Evolutionary conservation across 1,140 invertebrate species (phyloP), one percentile per base, ranked within the genome.

Genomic region (Drosophila oshimai): DNA sequence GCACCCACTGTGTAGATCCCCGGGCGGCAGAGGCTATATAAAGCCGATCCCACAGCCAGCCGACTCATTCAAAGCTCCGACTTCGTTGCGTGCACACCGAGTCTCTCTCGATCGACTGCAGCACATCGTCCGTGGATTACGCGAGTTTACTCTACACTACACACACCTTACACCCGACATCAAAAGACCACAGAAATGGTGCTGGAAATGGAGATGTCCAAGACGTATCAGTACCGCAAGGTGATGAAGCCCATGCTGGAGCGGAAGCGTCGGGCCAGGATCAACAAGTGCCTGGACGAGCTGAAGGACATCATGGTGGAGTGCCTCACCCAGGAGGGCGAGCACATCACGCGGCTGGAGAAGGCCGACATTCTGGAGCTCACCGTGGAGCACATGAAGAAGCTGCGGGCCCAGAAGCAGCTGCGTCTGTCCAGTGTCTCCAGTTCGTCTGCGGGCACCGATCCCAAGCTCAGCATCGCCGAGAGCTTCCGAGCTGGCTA

Each of bases 281-380:
- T 98, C 80, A 98, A 98, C 90, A 93, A 95, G 58, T 97, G 96
- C 87, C 92, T 98, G 57, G 95, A 96, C 54, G 96, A 98, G 90
- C 92, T 98, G 18, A 97, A 97, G 91, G 95, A 95, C 79, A 94
- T 98, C 20, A 96, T 97, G 93, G 94, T 90, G 28, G 89, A 89
- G 67, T 90, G 89, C 41, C 44, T 89, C 6, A 90, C 87, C 3
- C 90, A 91, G 62, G 95, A 96, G 91, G 95, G 95, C 26, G 95
- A 96, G 89, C 95, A 96, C 80, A 93, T 96, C 50, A 96, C 95
- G 74, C 97, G 97, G 90, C 91, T 97, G 89, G 97, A 98, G 91
- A 98, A 98, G 92, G 97, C 97, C 33, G 97, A 98, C 89, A 97
- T 98, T 78, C 92, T 98, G 64, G 97, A 98, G 90, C 92, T 98